Evolutionary conservation across 2,888 invertebrate genomes (phyloP).

Genomic region (Dolichomitus sp.): DNA sequence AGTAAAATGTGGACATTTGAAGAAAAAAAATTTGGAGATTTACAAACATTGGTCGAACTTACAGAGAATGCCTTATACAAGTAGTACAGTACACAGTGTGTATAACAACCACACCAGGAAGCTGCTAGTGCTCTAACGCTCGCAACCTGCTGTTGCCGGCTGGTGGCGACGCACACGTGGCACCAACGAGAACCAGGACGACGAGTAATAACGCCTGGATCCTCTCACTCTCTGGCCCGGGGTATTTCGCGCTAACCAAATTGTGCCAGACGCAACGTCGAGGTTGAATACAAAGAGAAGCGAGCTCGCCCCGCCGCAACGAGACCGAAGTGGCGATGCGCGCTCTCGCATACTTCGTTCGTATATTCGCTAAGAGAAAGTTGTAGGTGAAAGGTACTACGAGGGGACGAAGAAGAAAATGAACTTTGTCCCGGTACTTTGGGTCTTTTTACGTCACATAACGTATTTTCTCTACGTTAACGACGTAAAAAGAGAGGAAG

Average conservation of each 20-base stretch:
- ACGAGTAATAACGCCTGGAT: constrained; percentile 45
- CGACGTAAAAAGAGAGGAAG: background rate
- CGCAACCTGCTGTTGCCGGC: constrained; percentile 49
- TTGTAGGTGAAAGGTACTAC: background rate
- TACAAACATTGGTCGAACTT: too few relatives aligned
- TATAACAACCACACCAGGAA: constrained; percentile 19
- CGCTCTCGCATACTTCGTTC: background rate
- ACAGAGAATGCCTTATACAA: background rate
- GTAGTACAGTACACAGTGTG: constrained; percentile 7
- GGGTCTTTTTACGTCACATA: background rate
- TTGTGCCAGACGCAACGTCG: constrained; percentile 53
- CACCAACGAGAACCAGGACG: constrained; percentile 52
- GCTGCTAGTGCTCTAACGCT: constrained; percentile 36
- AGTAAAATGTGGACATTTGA: too few relatives aligned
- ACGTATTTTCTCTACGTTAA: constrained; percentile 7
- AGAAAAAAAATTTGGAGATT: too few relatives aligned
- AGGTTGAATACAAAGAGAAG: constrained; percentile 65
- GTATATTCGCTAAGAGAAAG: background rate
- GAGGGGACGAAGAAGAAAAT: constrained; percentile 24
- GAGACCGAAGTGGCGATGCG: constrained; percentile 4
- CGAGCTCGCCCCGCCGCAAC: background rate
- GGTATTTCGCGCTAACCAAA: constrained; percentile 64
- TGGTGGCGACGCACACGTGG: constrained; percentile 45
- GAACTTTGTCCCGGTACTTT: constrained; percentile 4
- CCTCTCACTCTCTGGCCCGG: constrained; percentile 16